phyloP scores from a whole-genome alignment of 1,140 invertebrate species.

The Nomia melanderi region DNA sequence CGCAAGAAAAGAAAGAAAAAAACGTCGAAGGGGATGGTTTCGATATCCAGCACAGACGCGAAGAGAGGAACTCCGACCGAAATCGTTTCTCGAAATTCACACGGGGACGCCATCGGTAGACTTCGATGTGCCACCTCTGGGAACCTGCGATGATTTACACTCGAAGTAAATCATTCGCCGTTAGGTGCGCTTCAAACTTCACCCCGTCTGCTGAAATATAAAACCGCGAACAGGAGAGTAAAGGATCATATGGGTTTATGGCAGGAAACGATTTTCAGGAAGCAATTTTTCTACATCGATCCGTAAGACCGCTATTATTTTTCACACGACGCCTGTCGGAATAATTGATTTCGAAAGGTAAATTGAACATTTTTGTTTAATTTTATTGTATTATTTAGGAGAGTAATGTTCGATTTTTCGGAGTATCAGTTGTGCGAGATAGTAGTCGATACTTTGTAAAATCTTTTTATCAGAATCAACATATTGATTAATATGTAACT shows the following conservation, averaged over 20 bases:
- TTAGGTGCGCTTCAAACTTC: slow-evolving; percentile 42
- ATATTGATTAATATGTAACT: too few species aligned
- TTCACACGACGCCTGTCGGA: background rate
- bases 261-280: background rate
- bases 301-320: background rate
- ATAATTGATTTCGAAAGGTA: too few species aligned
- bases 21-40: too few species aligned
- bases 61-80: slow-evolving; percentile 12
- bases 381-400: too few species aligned
- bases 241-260: slow-evolving; percentile 8
- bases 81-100: slow-evolving; percentile 57
- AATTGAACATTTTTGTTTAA: too few species aligned
- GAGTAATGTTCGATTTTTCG: too few species aligned
- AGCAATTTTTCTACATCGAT: slow-evolving; percentile 19
- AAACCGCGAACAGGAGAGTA: slow-evolving; percentile 24
- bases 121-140: slow-evolving; percentile 18
- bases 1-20: background rate
- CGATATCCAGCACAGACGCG: slow-evolving; percentile 32
- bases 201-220: slow-evolving; percentile 22
- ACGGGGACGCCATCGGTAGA: slow-evolving; percentile 23
- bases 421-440: too few species aligned
- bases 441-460: too few species aligned
- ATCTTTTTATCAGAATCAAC: too few species aligned
- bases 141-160: slow-evolving; percentile 51
- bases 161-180: slow-evolving; percentile 56